These are phyloP conservation scores for Isurus oxyrinchus DNA, from an alignment of 2,113 vertebrate genomes.

Conservation along the genomic window DNA sequence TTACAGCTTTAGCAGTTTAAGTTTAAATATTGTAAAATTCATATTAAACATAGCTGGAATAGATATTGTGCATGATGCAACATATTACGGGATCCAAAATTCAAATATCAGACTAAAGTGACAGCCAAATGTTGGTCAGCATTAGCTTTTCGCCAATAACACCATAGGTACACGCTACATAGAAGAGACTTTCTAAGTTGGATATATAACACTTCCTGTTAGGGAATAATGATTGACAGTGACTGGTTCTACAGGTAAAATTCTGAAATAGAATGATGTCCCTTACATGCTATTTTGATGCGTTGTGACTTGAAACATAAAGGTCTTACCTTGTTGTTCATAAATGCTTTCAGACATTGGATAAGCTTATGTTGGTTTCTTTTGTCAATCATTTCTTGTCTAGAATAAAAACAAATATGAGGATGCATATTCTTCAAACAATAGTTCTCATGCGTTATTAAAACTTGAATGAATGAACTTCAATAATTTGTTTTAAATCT, in stretches of 20 bases:
- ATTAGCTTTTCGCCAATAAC: background rate
- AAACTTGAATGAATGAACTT: background rate
- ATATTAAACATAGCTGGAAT: background rate
- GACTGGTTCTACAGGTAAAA: background rate
- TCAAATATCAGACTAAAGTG: background rate
- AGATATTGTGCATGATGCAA: background rate
- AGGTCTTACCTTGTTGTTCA: slow-evolving; percentile 94
- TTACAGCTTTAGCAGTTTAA: background rate
- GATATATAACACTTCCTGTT: background rate
- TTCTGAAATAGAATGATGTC: background rate
- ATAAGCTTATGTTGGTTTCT: slow-evolving; percentile 96
- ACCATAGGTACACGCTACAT: background rate
- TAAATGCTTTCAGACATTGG: slow-evolving; percentile 97
- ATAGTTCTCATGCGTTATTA: background rate
- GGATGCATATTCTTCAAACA: background rate
- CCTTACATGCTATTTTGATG: background rate
- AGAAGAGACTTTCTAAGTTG: background rate
- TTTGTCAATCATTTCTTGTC: slow-evolving; percentile 91
- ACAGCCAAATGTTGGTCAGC: background rate
- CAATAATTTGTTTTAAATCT: background rate
- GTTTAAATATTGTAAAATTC: background rate
- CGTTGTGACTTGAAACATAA: background rate
- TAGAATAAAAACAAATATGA: slow-evolving; percentile 48
- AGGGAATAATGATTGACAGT: background rate
- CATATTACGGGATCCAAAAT: background rate